Percentiles rank a stretch among this genome's conserved stretches.
phyloP scores from a whole-genome alignment of 1,140 invertebrate genomes.

The Euura saliciscinereae region DNA sequence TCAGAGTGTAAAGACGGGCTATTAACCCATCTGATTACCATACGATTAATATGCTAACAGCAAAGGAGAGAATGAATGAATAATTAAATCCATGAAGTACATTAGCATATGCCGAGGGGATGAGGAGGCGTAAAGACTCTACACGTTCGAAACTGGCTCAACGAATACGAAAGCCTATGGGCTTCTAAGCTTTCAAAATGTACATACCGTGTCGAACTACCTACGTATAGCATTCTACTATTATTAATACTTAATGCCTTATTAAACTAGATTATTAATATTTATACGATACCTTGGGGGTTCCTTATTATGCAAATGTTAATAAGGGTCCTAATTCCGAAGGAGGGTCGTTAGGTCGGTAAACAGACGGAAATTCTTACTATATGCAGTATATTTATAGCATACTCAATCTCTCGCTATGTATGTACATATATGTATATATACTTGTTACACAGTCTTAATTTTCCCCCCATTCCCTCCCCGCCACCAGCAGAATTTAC shows the following conservation, averaged over 20 bases:
- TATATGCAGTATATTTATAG: no score
- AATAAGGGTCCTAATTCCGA: neutral
- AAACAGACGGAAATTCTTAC: neutral
- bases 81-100: slow-evolving; percentile 6
- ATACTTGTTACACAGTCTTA: no score
- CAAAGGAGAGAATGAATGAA: slow-evolving; percentile 1
- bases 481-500: no score
- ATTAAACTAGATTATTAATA: neutral
- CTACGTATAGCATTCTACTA: neutral
- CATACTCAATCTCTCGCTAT: no score
- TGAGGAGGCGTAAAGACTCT: neutral
- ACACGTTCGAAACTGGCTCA: neutral
- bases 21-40: slow-evolving; percentile 5
- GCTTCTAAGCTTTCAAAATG: no score
- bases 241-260: neutral
- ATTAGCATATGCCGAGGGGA: neutral
- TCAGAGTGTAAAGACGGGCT: slow-evolving; percentile 6
- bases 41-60: slow-evolving; percentile 4
- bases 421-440: no score
- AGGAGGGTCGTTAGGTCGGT: neutral
- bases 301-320: neutral
- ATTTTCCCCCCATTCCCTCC: no score
- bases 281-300: neutral
- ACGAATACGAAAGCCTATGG: neutral
- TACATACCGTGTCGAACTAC: neutral